Conservation (phyloP, 2,113 vertebrate genomes). For the Saccopteryx bilineata region DNA sequence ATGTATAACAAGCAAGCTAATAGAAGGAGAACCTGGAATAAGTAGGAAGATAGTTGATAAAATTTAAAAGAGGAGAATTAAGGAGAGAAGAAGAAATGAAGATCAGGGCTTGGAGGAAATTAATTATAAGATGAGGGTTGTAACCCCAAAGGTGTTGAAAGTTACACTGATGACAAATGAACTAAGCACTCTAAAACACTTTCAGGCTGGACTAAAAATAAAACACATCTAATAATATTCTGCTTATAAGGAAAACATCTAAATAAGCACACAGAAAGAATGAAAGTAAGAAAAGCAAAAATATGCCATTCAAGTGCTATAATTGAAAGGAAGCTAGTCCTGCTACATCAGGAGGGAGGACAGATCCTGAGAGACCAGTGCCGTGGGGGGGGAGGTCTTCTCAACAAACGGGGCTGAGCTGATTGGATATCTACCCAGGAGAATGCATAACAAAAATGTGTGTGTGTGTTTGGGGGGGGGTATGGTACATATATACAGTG, state of each 20-base stretch:
- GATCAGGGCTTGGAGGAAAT: neutral
- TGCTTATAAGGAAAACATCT: neutral
- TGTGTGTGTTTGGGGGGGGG: too few relatives aligned
- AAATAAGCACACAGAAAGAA: too few relatives aligned
- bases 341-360: too few relatives aligned
- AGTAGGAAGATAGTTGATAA: neutral
- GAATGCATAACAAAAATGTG: too few relatives aligned
- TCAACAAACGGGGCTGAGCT: too few relatives aligned
- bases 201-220: neutral
- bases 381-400: rapidly evolving
- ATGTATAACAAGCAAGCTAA: neutral
- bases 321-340: neutral
- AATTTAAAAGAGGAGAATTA: neutral
- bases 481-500: too few relatives aligned
- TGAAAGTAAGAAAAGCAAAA: neutral
- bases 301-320: rapidly evolving
- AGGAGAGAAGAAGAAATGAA: neutral
- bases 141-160: neutral
- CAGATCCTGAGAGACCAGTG: too few relatives aligned
- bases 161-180: neutral
- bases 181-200: neutral
- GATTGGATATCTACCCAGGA: rapidly evolving
- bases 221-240: neutral
- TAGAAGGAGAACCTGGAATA: too few relatives aligned
- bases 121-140: too few relatives aligned